A percentile compares a stretch with the other conserved stretches of the same genome.
Evolutionary conservation across 1,140 invertebrate genomes (phyloP).

Genomic region (Nylanderia fulva): DNA sequence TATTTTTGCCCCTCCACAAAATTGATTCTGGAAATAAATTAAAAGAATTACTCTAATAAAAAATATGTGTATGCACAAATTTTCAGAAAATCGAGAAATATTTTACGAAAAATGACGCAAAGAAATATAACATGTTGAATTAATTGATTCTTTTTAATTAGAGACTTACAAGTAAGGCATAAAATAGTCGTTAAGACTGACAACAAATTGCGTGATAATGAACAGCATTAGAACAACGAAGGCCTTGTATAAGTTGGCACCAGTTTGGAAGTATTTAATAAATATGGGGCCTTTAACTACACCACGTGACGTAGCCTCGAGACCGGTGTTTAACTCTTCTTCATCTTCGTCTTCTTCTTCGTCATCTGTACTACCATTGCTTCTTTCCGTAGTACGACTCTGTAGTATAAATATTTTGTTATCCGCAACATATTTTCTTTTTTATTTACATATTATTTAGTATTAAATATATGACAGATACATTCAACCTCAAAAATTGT

Average conservation of each 20-base stretch:
- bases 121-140: not conserved
- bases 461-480: not conserved
- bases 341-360: constrained; percentile 87
- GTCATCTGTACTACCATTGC: constrained; percentile 78
- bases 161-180: constrained; percentile 88
- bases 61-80: too few relatives aligned
- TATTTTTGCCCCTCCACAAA: constrained; percentile 71
- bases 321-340: constrained; percentile 84
- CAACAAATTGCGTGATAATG: constrained; percentile 87
- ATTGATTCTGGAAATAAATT: constrained; percentile 63
- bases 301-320: constrained; percentile 88
- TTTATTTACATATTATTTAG: not conserved
- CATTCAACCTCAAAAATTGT: not conserved
- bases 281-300: constrained; percentile 88
- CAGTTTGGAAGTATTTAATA: constrained; percentile 88
- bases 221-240: constrained; percentile 86
- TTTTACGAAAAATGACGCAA: not conserved
- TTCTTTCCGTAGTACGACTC: constrained; percentile 81
- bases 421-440: not conserved
- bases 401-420: constrained; percentile 52
- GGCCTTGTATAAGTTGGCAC: constrained; percentile 86
- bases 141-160: not conserved
- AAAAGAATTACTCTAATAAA: too few relatives aligned
- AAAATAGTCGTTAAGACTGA: constrained; percentile 90
- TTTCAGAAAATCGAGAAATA: not conserved